phyloP scores from a whole-genome alignment of 2,797 vertebrate genomes.

The Micropoecilia bifurca region DNA sequence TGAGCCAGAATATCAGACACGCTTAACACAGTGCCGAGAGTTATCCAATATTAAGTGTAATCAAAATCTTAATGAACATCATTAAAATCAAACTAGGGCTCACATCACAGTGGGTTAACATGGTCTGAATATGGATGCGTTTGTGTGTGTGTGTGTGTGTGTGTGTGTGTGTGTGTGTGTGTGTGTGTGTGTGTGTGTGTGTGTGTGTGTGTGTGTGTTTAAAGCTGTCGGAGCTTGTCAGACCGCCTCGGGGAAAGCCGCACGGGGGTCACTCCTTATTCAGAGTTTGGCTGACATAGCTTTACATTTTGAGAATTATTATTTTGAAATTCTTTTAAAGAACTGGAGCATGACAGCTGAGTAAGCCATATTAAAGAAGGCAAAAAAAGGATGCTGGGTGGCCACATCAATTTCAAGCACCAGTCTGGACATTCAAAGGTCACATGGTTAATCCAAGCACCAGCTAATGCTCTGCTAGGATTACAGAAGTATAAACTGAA shows the following conservation, averaged over 20 bases:
- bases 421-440: slow-evolving; percentile 55
- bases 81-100: slow-evolving; percentile 55
- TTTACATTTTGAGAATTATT: slow-evolving; percentile 57
- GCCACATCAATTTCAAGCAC: slow-evolving; percentile 48
- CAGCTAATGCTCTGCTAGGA: slow-evolving; percentile 42
- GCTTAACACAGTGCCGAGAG: slow-evolving; percentile 44
- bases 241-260: slow-evolving; percentile 38
- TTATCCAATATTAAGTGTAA: slow-evolving; percentile 62
- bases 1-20: slow-evolving; percentile 60
- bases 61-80: slow-evolving; percentile 71
- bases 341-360: slow-evolving; percentile 39
- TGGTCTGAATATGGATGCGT: slow-evolving; percentile 12
- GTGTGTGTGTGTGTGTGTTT: slow-evolving; percentile 3
- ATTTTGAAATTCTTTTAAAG: slow-evolving; percentile 8
- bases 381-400: slow-evolving; percentile 26
- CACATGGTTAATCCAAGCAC: slow-evolving; percentile 57
- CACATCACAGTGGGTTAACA: slow-evolving; percentile 44
- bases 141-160: not conserved
- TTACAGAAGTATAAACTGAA: slow-evolving; percentile 40
- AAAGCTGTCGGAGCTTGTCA: slow-evolving; percentile 41
- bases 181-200: not conserved
- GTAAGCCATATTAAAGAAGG: slow-evolving; percentile 22
- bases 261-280: slow-evolving; percentile 59
- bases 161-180: too few species aligned
- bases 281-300: slow-evolving; percentile 46